These are phyloP conservation scores for Drosophila lutescens DNA, from an alignment of 2,888 invertebrate genomes.

Conservation along the genomic window DNA sequence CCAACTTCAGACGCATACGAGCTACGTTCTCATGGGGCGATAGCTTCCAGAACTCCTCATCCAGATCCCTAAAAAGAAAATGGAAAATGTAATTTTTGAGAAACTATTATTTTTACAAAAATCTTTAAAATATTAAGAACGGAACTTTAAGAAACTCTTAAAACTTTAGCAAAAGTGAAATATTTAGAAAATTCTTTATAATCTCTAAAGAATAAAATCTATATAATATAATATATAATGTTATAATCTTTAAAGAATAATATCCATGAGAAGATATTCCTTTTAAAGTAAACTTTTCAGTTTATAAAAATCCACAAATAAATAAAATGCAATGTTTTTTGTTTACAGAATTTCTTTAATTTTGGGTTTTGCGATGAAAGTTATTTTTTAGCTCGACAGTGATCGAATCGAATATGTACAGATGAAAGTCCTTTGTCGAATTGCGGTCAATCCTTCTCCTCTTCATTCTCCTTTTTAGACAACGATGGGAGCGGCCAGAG, in stretches of 20 bases:
- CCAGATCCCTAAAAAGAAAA: constrained; percentile 78
- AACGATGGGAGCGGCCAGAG: constrained; percentile 78
- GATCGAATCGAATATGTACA: constrained; percentile 82
- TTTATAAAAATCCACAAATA: background rate
- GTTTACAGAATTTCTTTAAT: constrained; percentile 48
- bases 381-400: constrained; percentile 80
- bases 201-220: no score
- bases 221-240: no score
- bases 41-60: constrained; percentile 86
- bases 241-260: no score
- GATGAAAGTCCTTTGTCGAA: constrained; percentile 82
- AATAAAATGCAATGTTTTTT: background rate
- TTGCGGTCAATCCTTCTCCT: constrained; percentile 51
- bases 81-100: background rate
- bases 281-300: background rate
- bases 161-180: background rate
- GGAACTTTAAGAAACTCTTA: no score
- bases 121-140: background rate
- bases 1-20: constrained; percentile 87
- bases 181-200: background rate
- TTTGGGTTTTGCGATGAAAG: constrained; percentile 77
- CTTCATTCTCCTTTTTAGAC: constrained; percentile 54
- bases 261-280: background rate
- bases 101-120: background rate
- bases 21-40: constrained; percentile 87